Base-by-base conservation (phyloP, 2,113 vertebrate genomes). In the Paralichthys olivaceus region DNA sequence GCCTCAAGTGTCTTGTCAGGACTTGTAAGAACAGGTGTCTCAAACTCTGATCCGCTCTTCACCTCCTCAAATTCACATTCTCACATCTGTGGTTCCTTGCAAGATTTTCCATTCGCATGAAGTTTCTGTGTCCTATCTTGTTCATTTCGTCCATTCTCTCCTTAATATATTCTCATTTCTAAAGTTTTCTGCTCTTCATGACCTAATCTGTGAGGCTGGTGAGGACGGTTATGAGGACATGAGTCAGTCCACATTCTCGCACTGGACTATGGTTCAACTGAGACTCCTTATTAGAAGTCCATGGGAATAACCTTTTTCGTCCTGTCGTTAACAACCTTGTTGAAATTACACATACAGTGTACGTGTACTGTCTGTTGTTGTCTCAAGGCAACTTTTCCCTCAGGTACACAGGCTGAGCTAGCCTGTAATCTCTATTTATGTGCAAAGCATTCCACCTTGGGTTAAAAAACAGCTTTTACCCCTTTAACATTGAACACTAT, bases 11-110 rank as follows among this genome's bases (percentile, higher is more conserved):
- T 73, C 69, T 83, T 82, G 82, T 90, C 81, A 70, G 68, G 79
- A 69, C 84, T 81, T 85, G 89, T 89, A 81, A 78, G 80, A 85
- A 79, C 82, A 84, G 82, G 77, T 92, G 90, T 76, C 51, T 80
- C 19, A 65, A 47, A 59, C 80, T 65, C 58, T 72, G 57, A 80
- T 80, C 63, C 47, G 69, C 45, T 49, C 59, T 56, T 72, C 22
- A 5, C 43, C 55, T 40, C 28, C 43, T 63, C 26, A 17, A 23
- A 13, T 76, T 66, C 62, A 17, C 70, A n/a, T 45, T 28, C 13
- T 55, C 59, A 51, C 68, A 60, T 22, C 22, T 53, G 11, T 60
- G 13, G 17, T 62, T 65, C 59, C 53, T 25, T 15, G 25, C 43
- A 34, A 13, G 45, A 22, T 60, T 72, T 25, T 62, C 14, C 19